Evolutionary conservation across 2,797 vertebrate genomes (phyloP).

Genomic region (Sebastes ruberrimus): DNA sequence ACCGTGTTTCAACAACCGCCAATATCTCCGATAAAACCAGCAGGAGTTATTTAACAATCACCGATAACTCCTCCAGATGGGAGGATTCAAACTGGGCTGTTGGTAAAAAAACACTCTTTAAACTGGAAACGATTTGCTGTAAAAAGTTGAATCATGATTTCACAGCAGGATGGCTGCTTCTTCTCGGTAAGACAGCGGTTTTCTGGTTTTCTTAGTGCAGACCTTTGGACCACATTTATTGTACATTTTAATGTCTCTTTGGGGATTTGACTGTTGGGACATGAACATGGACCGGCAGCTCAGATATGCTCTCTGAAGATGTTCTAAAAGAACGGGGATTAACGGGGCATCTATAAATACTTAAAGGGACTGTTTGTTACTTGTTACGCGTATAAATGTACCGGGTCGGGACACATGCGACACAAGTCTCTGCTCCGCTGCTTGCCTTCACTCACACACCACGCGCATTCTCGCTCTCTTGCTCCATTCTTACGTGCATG

Average conservation of each 20-base stretch:
- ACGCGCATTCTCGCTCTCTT: too few species aligned
- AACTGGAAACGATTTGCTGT: not conserved
- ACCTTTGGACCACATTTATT: not conserved
- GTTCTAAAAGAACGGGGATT: not conserved
- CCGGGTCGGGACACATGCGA: too few species aligned
- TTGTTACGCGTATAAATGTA: too few species aligned
- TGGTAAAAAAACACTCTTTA: not conserved
- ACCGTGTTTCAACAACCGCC: too few species aligned
- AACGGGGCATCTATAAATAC: not conserved
- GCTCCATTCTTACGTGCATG: rapidly evolving
- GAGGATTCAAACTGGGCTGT: not conserved
- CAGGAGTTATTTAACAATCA: not conserved
- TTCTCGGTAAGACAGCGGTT: not conserved
- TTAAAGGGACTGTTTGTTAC: not conserved
- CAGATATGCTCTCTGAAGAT: not conserved
- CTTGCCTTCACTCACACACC: too few species aligned
- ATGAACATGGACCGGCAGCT: not conserved
- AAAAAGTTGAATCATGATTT: not conserved
- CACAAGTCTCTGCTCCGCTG: too few species aligned
- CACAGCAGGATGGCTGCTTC: not conserved
- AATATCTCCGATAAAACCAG: not conserved
- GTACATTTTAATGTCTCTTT: not conserved
- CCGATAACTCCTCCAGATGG: not conserved
- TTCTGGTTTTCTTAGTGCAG: not conserved
- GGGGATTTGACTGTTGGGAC: not conserved